Evolutionary conservation across 2,888 invertebrate species (phyloP), one percentile per base, ranked within the genome.

Genomic region (Smittia sp.): DNA sequence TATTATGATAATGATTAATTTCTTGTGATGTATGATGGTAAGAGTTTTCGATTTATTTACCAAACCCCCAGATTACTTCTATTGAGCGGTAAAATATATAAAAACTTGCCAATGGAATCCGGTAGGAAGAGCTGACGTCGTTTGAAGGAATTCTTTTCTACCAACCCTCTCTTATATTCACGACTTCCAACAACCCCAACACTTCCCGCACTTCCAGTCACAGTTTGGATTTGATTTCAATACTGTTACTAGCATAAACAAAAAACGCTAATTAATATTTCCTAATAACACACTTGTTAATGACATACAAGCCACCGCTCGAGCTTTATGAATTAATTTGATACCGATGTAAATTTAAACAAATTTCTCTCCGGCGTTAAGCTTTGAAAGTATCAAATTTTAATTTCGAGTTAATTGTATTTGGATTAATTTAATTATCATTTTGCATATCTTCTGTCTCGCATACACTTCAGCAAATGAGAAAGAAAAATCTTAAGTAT

Each of bases 361-460:
- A 69, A 7, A 52, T 24, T 63, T 46, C 46, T n/a, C 46, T 22
- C 58, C 58, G 22, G 58, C 58, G 9, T 58, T 58, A 27, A 63
- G 63, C 63, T 63, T 27, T 27, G 15, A 58, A 58, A 58, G 58
- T 58, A 58, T 58, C 58, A 58, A 58, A 58, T 13, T 46, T 46
- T 46, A 46, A 46, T 46, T 46, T 46, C 46, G n/a, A 27, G n/a
- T 58, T 72, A 72, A 72, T 72, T 72, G 62, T 62, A 72, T 72
- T 72, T 72, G 72, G 72, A 72, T 72, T 72, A 72, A 72, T 72
- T 72, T 72, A 72, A 72, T 72, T 62, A 72, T 72, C 58, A 72
- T 62, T 72, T 72, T 72, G 72, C 72, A 72, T 72, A 72, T 72
- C 72, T 72, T 69, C n/a, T n/a, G n/a, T n/a, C n/a, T n/a, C n/a